These are phyloP conservation scores for Geococcyx californianus DNA, from an alignment of 2,113 vertebrate species.

Conservation along the genomic window DNA sequence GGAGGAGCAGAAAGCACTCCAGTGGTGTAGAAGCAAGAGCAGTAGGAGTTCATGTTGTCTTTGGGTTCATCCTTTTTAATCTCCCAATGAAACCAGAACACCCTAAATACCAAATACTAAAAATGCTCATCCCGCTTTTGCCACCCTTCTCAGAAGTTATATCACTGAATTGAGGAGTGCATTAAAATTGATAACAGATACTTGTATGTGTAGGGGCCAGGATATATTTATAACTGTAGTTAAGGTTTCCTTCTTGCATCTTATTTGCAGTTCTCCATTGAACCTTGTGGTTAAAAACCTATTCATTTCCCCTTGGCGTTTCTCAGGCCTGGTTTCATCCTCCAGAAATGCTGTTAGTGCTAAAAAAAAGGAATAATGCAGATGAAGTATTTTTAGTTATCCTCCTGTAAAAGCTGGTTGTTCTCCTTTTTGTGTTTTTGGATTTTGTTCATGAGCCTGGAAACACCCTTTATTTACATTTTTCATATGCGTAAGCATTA, in stretches of 20 bases:
- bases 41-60: neutral
- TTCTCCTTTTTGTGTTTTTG: neutral
- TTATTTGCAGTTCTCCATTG: neutral
- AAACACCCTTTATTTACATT: neutral
- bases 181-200: neutral
- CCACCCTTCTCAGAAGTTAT: neutral
- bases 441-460: neutral
- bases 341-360: neutral
- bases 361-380: neutral
- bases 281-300: neutral
- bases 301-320: neutral
- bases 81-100: neutral
- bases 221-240: neutral
- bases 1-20: neutral
- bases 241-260: neutral
- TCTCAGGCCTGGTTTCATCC: neutral
- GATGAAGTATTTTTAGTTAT: neutral
- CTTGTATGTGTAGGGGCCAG: neutral
- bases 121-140: neutral
- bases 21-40: fast-evolving
- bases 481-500: neutral
- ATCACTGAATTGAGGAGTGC: neutral
- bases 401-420: neutral
- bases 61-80: neutral
- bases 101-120: neutral